Base-by-base conservation (phyloP, 2,113 vertebrate genomes). In the Psittacula cyanocephala region DNA sequence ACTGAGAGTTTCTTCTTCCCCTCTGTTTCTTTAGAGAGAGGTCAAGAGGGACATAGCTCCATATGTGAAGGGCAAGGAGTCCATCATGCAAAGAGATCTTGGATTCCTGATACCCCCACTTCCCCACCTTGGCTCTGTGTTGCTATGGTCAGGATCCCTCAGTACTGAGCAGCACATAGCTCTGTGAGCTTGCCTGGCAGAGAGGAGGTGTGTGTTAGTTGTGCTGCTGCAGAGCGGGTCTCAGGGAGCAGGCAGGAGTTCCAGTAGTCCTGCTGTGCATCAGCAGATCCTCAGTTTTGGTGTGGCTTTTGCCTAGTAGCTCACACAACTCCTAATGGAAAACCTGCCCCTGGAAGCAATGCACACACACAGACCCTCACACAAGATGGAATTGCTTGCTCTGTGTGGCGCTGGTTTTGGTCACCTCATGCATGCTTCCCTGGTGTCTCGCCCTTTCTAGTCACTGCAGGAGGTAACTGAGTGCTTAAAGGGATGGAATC, bases 251-350 rank as follows among this genome's bases (percentile, higher is more conserved):
- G 77, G 55, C 49, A 57, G 46, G 43, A 87, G 84, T 46, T 86
- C 37, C 0, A 0, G 12, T 25, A 22, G 25, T 49, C n/a, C 31
- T 0, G 0, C n/a, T 79, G 55, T 29, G 17, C 15, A 5, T 52
- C 50, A 53, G 50, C 89, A 86, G 46, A 19, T 19, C 65, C 19
- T 70, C n/a, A 52, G 16, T 27, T 5, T 49, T 1, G 0, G 13
- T n/a, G 52, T 63, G 67, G 43, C 39, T 89, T 82, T 81, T 72
- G 35, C 50, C 10, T 59, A 3, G 0, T 44, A 46, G 13, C 37
- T 85, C 52, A 11, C 31, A 28, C 41, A 6, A 2, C 6, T 87
- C n/a, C 44, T 35, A 1, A 24, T 11, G 22, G 41, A 43, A 88
- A 59, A 53, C 13, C 33, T 86, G 31, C 11, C 35, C 13, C 63